Conservation (phyloP, 2,113 vertebrate species). For the Pygoscelis antarcticus region DNA sequence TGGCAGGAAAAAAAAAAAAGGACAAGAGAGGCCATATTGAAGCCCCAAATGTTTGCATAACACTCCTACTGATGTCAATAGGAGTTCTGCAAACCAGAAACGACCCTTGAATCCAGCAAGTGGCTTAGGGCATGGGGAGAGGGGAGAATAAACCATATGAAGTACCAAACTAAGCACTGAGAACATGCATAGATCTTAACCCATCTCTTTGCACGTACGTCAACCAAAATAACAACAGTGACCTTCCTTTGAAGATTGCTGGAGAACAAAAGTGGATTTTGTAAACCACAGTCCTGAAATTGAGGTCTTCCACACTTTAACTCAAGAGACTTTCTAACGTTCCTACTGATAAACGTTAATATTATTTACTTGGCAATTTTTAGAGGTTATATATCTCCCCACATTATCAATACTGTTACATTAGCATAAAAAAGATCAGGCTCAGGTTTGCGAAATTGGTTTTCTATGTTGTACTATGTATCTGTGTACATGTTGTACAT, state of each 20-base stretch:
- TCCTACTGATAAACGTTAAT: background rate
- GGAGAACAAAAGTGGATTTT: background rate
- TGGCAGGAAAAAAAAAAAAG: background rate
- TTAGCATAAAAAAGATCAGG: background rate
- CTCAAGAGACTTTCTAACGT: background rate
- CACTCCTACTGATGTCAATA: background rate
- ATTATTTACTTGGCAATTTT: background rate
- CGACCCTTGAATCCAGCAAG: background rate
- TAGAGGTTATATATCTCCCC: background rate
- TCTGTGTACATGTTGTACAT: no score
- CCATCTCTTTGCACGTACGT: background rate
- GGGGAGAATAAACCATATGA: background rate
- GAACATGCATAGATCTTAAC: background rate
- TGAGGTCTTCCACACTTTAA: background rate
- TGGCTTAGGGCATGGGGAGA: background rate
- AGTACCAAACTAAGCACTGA: background rate
- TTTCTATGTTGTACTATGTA: background rate
- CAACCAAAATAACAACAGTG: background rate
- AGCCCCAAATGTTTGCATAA: conserved; percentile 11
- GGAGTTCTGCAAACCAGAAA: conserved; percentile 28
- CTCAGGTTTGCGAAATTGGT: background rate
- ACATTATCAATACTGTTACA: background rate
- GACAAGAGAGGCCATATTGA: background rate
- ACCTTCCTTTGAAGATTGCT: background rate
- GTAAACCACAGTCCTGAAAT: background rate